Evolutionary conservation across 2,113 vertebrate genomes (phyloP).

Genomic region (Elephas maximus): DNA sequence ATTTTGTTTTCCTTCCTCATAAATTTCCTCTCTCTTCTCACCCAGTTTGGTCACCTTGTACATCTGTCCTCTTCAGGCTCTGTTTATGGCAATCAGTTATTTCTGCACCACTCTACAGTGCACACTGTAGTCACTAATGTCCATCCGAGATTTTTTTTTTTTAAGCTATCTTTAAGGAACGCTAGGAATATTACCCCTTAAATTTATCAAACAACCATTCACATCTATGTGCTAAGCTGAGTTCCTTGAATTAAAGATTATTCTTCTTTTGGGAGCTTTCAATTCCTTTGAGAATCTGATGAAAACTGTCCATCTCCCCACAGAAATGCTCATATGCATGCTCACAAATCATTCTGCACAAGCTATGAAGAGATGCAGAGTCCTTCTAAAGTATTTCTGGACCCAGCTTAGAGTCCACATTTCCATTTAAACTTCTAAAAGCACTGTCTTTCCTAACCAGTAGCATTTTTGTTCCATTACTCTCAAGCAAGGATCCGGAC

Average conservation of each 20-base stretch:
- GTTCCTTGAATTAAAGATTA: background rate
- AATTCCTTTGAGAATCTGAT: background rate
- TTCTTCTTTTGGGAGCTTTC: background rate
- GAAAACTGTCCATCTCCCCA: background rate
- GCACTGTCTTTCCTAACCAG: background rate
- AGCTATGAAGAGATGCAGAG: background rate
- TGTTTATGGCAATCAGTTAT: background rate
- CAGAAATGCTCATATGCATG: background rate
- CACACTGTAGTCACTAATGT: background rate
- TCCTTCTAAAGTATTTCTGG: background rate
- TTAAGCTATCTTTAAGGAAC: background rate
- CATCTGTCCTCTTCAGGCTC: background rate
- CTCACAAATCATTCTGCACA: background rate
- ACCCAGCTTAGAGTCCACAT: background rate
- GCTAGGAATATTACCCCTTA: background rate
- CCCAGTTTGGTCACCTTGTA: background rate
- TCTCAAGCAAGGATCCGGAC: background rate
- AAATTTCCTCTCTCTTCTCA: background rate
- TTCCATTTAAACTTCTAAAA: constrained; percentile 28
- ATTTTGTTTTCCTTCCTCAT: background rate
- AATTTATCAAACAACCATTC: background rate
- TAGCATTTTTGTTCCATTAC: background rate
- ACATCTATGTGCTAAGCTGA: background rate
- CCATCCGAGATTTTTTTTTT: background rate
- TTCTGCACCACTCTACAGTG: background rate